phyloP scores from a whole-genome alignment of 2,113 vertebrate genomes.

The Notothenia coriiceps region DNA sequence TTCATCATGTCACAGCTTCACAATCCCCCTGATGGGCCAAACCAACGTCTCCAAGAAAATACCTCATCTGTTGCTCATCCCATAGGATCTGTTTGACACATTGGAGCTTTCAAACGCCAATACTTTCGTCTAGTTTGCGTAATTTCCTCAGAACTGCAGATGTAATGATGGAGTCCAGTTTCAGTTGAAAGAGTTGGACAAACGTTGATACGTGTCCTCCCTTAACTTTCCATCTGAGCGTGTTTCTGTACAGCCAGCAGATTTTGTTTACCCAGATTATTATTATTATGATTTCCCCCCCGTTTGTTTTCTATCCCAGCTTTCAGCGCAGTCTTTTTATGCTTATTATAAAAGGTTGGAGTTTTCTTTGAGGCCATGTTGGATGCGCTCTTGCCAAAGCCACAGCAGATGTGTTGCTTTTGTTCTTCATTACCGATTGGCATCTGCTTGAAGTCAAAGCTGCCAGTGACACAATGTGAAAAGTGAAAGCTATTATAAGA shows the following conservation, averaged over 20 bases:
- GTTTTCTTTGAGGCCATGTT: slow-evolving; percentile 89
- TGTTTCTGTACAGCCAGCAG: slow-evolving; percentile 62
- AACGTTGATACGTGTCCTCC: slow-evolving; percentile 70
- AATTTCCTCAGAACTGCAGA: slow-evolving; percentile 23
- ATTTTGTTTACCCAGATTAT: slow-evolving; percentile 92
- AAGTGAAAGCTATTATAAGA: slow-evolving; percentile 82
- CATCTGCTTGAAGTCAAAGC: slow-evolving; percentile 62
- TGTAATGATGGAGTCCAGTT: slow-evolving; percentile 56
- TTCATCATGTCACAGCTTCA: background rate
- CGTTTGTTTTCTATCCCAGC: slow-evolving; percentile 84
- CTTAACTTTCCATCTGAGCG: slow-evolving; percentile 84
- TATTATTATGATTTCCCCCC: slow-evolving; percentile 78
- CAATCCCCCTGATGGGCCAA: slow-evolving; percentile 3
- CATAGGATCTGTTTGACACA: slow-evolving; percentile 33
- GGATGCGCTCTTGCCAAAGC: slow-evolving; percentile 85
- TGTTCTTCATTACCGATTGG: slow-evolving; percentile 94
- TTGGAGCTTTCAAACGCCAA: slow-evolving; percentile 33
- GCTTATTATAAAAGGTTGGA: slow-evolving; percentile 91
- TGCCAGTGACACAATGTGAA: slow-evolving; percentile 84
- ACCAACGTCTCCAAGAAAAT: slow-evolving; percentile 27
- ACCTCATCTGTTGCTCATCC: background rate
- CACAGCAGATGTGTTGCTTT: slow-evolving; percentile 93
- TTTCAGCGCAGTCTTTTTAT: slow-evolving; percentile 88
- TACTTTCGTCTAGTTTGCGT: slow-evolving; percentile 31
- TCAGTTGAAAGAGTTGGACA: slow-evolving; percentile 13